A percentile compares a stretch with the other conserved stretches of the same genome.
These are phyloP conservation scores for Rostratula benghalensis DNA, from an alignment of 2,113 vertebrate genomes.

Conservation along the genomic window DNA sequence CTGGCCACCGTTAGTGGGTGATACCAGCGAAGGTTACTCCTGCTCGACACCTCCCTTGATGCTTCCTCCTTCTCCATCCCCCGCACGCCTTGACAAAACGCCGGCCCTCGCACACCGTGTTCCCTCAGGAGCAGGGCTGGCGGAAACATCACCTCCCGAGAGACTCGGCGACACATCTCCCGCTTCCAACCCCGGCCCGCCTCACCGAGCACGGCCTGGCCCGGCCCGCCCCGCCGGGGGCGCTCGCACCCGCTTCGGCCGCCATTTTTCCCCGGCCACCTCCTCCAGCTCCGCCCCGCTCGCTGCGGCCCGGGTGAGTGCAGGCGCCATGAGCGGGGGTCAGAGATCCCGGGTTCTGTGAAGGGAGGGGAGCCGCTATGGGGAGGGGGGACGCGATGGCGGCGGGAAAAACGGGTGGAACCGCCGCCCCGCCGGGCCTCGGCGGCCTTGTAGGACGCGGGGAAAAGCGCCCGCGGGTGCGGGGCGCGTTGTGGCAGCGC, in stretches of 20 bases:
- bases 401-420: background rate
- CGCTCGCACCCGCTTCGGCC: background rate
- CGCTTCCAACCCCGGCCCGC: too few relatives aligned
- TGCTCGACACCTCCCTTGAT: rapidly evolving
- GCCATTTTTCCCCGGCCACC: background rate
- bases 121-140: too few relatives aligned
- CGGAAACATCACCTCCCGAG: too few relatives aligned
- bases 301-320: background rate
- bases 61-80: background rate
- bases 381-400: background rate
- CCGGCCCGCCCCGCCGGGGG: background rate
- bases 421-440: background rate
- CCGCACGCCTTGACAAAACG: background rate
- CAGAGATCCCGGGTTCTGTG: rapidly evolving
- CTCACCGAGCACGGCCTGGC: too few relatives aligned
- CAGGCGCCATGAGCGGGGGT: too few relatives aligned
- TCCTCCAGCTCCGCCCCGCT: background rate
- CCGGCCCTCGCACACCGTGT: too few relatives aligned
- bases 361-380: background rate
- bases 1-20: rapidly evolving
- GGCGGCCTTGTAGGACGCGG: too few relatives aligned
- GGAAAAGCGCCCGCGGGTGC: background rate
- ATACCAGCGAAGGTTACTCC: rapidly evolving
- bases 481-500: too few relatives aligned
- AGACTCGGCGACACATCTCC: background rate